Conservation (phyloP, 2,888 invertebrate species). For the Salpingus planirostris region DNA sequence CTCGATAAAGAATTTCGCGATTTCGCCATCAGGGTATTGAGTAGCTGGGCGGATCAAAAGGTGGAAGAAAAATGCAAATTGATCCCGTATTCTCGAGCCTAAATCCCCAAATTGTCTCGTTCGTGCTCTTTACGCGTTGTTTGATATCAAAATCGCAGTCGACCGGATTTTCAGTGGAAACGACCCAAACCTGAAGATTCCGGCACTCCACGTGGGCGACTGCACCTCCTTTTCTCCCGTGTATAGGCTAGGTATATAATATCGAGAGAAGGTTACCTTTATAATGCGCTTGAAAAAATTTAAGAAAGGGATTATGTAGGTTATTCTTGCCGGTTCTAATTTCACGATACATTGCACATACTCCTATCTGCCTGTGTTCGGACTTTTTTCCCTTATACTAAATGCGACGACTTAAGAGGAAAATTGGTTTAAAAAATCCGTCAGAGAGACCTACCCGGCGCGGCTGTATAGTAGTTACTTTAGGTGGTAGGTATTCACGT, state of each 20-base stretch:
- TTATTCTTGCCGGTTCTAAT: slow-evolving; percentile 32
- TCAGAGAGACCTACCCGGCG: too few relatives aligned
- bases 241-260: too few relatives aligned
- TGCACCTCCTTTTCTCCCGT: slow-evolving; percentile 9
- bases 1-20: too few relatives aligned
- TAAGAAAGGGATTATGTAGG: slow-evolving; percentile 29
- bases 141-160: slow-evolving; percentile 18
- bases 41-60: too few relatives aligned
- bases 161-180: slow-evolving; percentile 1
- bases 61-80: too few relatives aligned
- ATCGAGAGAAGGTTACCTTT: slow-evolving; percentile 24
- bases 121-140: slow-evolving; percentile 19
- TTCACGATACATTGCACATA: slow-evolving; percentile 30
- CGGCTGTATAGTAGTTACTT: too few relatives aligned
- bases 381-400: slow-evolving; percentile 6
- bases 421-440: slow-evolving; percentile 16
- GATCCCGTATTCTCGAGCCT: too few relatives aligned
- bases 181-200: neutral
- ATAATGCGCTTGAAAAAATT: slow-evolving; percentile 26
- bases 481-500: too few relatives aligned
- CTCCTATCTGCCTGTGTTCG: too few relatives aligned
- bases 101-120: slow-evolving; percentile 18
- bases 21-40: too few relatives aligned
- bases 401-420: slow-evolving; percentile 17
- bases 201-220: slow-evolving; percentile 5